Evolutionary conservation across 2,888 invertebrate species (phyloP), one percentile per base, ranked within the genome.

Genomic region (Panzeria rudis): DNA sequence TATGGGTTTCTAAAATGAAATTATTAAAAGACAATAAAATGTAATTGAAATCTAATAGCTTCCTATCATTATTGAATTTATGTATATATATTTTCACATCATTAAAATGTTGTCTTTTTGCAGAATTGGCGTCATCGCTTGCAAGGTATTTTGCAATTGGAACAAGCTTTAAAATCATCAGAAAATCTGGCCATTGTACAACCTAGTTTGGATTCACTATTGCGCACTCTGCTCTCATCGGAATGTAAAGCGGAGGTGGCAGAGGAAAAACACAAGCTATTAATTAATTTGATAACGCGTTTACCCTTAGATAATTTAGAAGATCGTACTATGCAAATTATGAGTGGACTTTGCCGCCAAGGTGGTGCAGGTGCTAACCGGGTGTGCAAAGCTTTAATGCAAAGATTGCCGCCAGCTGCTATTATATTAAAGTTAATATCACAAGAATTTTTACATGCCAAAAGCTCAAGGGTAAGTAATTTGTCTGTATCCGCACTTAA

Each of bases 161-260:
- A 92, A 77, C 88, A 90, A 20, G 91, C 92, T 41, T 90, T 96
- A 41, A 93, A 93, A 83, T 93, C 93, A 50, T 93, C 94, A 2
- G 92, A 93, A 35, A 93, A 93, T 73, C 87, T 94, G 86, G 92
- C 93, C 23, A 89, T 93, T 62, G 93, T 95, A 66, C 94, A 95
- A 88, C 94, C 95, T 3, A 93, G 95, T 90, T 92, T 96, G 88
- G 94, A 94, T 86, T 93, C 94, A 35, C 93, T 96, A 84, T 93
- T 96, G 78, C 93, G 94, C 87, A 94, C 95, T 35, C 92, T 95
- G 66, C 92, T 96, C 23, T 93, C 95, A 44, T 94, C 95, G 83
- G 96, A 96, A 91, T 94, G 94, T 81, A 92, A 93, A 87, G 87
- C 89, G 1, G 92, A 92, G 80, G 92, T 93, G 11, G 88, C 91